A percentile compares a stretch with the other conserved stretches of the same genome.
Conservation (phyloP, 2,797 vertebrate genomes). For the Pseudochromis fuscus region DNA sequence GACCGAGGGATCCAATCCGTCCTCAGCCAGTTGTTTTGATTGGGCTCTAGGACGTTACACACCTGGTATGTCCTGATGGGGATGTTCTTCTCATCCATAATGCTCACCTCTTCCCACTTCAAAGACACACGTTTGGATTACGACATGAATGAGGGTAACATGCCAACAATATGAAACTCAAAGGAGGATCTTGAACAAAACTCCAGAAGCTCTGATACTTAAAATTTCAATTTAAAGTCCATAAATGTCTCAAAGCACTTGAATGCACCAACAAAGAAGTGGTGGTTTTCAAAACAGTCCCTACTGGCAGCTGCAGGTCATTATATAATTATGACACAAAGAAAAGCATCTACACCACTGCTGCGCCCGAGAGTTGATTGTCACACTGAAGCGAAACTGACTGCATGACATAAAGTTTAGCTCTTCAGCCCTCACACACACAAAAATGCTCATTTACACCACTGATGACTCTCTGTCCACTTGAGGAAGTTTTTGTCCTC, state of each 20-base stretch:
- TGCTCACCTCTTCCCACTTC: slow-evolving; percentile 99
- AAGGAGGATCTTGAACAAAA: slow-evolving; percentile 16
- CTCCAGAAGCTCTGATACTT: neutral
- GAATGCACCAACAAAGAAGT: slow-evolving; percentile 17
- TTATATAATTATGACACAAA: slow-evolving; percentile 20
- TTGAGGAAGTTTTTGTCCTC: slow-evolving; percentile 14
- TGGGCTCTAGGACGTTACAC: slow-evolving; percentile 97
- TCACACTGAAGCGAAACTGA: slow-evolving; percentile 13
- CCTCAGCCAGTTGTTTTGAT: slow-evolving; percentile 98
- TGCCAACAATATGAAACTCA: slow-evolving; percentile 1
- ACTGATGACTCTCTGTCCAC: neutral
- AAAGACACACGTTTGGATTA: slow-evolving; percentile 31
- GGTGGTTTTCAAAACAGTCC: neutral
- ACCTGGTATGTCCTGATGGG: slow-evolving; percentile 98
- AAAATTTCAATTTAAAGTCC: too few relatives aligned
- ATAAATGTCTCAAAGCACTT: slow-evolving; percentile 14
- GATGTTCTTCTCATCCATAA: slow-evolving; percentile 99
- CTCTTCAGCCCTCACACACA: neutral
- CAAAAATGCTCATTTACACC: neutral
- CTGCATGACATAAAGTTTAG: neutral
- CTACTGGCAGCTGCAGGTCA: slow-evolving; percentile 26
- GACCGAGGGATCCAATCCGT: slow-evolving; percentile 98
- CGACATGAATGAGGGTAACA: neutral
- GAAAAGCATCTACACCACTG: slow-evolving; percentile 3
- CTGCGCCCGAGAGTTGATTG: neutral